These are phyloP conservation scores for Pteria penguin DNA, from an alignment of 2,888 invertebrate genomes.

Conservation along the genomic window DNA sequence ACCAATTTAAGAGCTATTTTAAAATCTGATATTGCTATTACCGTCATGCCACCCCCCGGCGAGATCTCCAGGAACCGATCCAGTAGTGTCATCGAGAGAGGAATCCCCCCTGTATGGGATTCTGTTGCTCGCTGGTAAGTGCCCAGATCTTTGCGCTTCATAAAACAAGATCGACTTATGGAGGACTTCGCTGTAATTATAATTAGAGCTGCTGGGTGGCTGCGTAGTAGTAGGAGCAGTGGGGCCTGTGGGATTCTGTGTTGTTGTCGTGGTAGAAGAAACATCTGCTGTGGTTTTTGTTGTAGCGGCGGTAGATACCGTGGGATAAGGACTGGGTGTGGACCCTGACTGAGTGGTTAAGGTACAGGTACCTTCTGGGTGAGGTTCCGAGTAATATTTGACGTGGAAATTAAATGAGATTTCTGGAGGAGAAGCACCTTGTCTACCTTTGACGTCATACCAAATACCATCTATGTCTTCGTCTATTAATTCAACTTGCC, in stretches of 20 bases:
- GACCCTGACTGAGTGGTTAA: too few species aligned
- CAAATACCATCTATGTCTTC: not conserved
- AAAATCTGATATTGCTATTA: too few species aligned
- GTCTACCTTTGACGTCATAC: not conserved
- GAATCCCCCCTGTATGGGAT: constrained; percentile 71
- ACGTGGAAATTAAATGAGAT: not conserved
- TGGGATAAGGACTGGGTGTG: too few species aligned
- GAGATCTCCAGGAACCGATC: constrained; percentile 64
- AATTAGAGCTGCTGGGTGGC: constrained; percentile 22
- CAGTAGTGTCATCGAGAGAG: constrained; percentile 60
- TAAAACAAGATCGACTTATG: constrained; percentile 71
- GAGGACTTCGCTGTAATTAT: constrained; percentile 61
- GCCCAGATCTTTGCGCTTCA: constrained; percentile 73
- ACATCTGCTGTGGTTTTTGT: not conserved
- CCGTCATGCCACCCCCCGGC: constrained; percentile 74
- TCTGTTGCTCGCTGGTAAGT: constrained; percentile 65
- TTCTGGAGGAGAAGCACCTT: not conserved
- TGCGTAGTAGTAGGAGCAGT: not conserved
- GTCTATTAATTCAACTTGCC: not conserved
- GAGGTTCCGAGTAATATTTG: not conserved
- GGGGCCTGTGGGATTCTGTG: not conserved
- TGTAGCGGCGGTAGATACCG: too few species aligned
- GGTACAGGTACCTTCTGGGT: not conserved
- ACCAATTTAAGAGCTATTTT: too few species aligned
- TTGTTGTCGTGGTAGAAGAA: not conserved